Base-by-base conservation (phyloP, 2,113 vertebrate genomes). In the Dipodomys spectabilis region DNA sequence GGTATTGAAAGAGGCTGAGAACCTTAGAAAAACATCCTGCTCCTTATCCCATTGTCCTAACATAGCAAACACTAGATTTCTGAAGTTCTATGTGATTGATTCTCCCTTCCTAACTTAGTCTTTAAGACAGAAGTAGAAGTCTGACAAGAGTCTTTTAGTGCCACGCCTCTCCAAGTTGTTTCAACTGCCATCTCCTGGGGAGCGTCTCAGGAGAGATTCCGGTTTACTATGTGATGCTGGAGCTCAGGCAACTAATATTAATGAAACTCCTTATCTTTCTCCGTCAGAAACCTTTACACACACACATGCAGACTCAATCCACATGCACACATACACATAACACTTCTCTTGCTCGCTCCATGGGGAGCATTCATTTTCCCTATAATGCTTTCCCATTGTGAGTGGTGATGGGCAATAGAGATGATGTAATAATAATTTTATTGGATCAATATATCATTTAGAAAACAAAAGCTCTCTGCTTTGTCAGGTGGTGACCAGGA, bases 391-490 rank as follows among this genome's bases (percentile, higher is more conserved):
- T 96, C 78, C 97, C 67, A 77, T 10, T 96, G 97, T 95, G 95
- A 96, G 97, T 35, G 2, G 35, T 95, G 97, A 98, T 97, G 60
- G 96, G 96, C 95, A 91, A 71, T 18, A 95, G 90, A 95, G 88
- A 86, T 96, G 95, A 96, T 85, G 94, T 93, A 97, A 98, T 97
- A 96, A 97, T 97, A 72, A 94, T 96, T 97, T 98, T 96, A 98
- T 97, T 94, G 69, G 93, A 95, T 97, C 98, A 96, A 97, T 98
- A 95, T 93, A 96, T 98, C 98, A 98, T 96, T 97, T 97, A 95
- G 96, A 95, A 97, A 98, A 94, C 94, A 97, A 97, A 97, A 97
- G 91, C 96, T 92, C 82, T 95, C 86, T 93, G 89, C 91, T 95
- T 82, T 83, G 82, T 78, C 82, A 28, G 92, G 80, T 81, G 96